Evolutionary conservation across 2,113 vertebrate species (phyloP).

Genomic region (Poeciliopsis turrubarensis): DNA sequence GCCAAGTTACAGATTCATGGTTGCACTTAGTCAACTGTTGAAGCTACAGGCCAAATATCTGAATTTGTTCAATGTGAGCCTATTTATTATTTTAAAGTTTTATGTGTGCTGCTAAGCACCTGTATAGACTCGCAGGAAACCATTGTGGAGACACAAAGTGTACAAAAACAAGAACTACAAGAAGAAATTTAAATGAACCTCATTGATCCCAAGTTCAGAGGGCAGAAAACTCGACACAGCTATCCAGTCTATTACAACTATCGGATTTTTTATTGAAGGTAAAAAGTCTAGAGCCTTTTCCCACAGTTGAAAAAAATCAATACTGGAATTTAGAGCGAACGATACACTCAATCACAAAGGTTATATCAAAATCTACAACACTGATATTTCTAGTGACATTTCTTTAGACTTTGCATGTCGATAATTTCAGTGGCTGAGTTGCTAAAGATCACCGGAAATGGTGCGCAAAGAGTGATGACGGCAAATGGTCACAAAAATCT

Average conservation of each 20-base stretch:
- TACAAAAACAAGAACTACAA: background rate
- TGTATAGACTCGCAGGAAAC: conserved; percentile 16
- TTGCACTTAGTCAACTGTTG: conserved; percentile 3
- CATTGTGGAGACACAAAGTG: background rate
- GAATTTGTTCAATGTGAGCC: conserved; percentile 37
- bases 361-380: too few species aligned
- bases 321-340: too few species aligned
- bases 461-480: too few species aligned
- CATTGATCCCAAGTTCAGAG: too few species aligned
- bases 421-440: too few species aligned
- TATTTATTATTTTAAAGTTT: conserved; percentile 37
- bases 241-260: background rate
- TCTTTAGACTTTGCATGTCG: too few species aligned
- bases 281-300: background rate
- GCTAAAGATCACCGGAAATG: too few species aligned
- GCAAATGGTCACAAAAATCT: too few species aligned
- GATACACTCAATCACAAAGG: too few species aligned
- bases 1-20: conserved; percentile 22
- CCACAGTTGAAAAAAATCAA: too few species aligned
- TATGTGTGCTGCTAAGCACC: conserved; percentile 45
- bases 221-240: background rate
- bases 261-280: background rate
- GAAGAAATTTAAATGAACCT: background rate
- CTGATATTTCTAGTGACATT: too few species aligned
- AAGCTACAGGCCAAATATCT: conserved; percentile 16